Evolutionary conservation across 2,888 invertebrate genomes (phyloP).

Genomic region (Chloromyia formosa): DNA sequence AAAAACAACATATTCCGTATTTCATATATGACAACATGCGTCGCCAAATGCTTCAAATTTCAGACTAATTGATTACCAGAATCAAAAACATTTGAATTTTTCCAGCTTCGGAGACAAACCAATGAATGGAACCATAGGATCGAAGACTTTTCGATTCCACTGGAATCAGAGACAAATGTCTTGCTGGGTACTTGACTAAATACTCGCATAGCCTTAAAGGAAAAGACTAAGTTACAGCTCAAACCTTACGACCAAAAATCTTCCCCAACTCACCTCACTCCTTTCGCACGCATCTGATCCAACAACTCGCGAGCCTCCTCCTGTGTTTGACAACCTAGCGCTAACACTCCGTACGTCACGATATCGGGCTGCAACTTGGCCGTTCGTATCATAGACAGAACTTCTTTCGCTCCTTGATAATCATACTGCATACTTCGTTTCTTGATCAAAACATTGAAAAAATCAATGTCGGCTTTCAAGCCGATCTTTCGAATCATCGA

Average conservation of each 20-base stretch:
- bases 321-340: conserved; percentile 77
- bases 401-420: conserved; percentile 74
- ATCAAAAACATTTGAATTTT: too few relatives aligned
- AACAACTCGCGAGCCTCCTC: conserved; percentile 73
- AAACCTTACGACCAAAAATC: too few relatives aligned
- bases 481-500: conserved; percentile 68
- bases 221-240: not conserved
- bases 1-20: too few relatives aligned
- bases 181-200: too few relatives aligned
- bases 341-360: conserved; percentile 86
- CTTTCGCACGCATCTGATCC: conserved; percentile 73
- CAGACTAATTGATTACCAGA: conserved; percentile 6
- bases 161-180: too few relatives aligned
- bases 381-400: conserved; percentile 67
- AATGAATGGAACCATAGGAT: too few relatives aligned
- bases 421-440: conserved; percentile 77
- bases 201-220: too few relatives aligned
- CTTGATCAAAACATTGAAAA: conserved; percentile 87
- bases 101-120: too few relatives aligned
- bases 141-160: too few relatives aligned
- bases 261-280: conserved; percentile 72
- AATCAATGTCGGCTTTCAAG: conserved; percentile 78
- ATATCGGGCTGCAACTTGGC: conserved; percentile 74
- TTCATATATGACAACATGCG: too few relatives aligned
- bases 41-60: too few relatives aligned